Evolutionary conservation across 2,113 vertebrate genomes (phyloP).

Genomic region (Dasyornis broadbenti): DNA sequence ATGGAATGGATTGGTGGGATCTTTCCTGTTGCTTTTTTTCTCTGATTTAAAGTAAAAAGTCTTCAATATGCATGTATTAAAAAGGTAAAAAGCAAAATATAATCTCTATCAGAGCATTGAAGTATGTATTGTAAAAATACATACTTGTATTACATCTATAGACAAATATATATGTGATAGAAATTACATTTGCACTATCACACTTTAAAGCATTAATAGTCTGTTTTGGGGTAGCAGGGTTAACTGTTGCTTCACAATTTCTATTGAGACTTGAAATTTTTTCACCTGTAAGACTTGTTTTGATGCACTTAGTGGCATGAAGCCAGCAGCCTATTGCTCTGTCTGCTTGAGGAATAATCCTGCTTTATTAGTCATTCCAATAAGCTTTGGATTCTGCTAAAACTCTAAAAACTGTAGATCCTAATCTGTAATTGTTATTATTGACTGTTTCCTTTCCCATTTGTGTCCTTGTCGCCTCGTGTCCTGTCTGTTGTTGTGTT

Average conservation of each 20-base stretch:
- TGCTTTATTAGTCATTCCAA: neutral
- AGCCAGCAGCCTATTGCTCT: neutral
- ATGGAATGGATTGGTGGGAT: neutral
- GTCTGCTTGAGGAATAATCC: neutral
- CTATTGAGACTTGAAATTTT: neutral
- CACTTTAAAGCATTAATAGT: neutral
- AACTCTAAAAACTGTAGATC: neutral
- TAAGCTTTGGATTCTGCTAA: neutral
- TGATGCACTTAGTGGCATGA: neutral
- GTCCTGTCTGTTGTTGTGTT: neutral
- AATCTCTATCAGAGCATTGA: neutral
- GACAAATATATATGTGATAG: neutral
- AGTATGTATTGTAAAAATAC: neutral
- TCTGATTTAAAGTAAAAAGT: neutral
- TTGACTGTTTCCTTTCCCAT: neutral
- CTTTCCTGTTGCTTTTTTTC: neutral
- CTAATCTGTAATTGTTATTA: neutral
- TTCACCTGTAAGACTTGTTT: neutral
- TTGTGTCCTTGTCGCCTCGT: accelerated
- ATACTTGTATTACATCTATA: neutral
- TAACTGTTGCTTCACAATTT: neutral
- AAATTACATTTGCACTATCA: neutral
- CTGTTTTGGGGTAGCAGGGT: neutral
- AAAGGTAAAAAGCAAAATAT: neutral
- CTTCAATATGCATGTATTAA: neutral